Evolutionary conservation across 2,113 vertebrate species (phyloP).

Genomic region (Rhizomys pruinosus): DNA sequence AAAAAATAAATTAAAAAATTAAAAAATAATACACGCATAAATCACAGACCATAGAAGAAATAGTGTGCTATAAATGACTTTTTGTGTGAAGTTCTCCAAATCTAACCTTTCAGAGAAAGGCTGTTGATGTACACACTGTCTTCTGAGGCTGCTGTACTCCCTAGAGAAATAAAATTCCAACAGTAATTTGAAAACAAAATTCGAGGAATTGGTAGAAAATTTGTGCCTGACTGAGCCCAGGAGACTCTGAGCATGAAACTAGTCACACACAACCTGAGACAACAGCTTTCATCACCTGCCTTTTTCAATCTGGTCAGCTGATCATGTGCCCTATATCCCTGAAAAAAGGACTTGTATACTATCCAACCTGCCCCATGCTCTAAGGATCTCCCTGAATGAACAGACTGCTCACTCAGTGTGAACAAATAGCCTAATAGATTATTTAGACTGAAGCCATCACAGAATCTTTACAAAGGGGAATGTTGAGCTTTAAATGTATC

Average conservation of each 20-base stretch:
- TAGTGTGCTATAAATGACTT: constrained; percentile 4
- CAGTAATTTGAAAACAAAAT: constrained; percentile 77
- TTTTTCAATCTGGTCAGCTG: background rate
- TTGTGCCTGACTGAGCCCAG: constrained; percentile 59
- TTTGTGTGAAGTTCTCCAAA: constrained; percentile 40
- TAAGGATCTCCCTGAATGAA: too few species aligned
- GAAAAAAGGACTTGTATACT: background rate
- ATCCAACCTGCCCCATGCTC: background rate
- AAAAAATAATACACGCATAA: background rate
- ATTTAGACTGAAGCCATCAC: rapidly evolving
- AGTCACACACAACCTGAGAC: too few species aligned
- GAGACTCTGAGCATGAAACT: constrained; percentile 3
- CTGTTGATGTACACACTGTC: constrained; percentile 25
- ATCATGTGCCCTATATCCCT: background rate
- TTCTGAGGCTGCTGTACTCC: constrained; percentile 61
- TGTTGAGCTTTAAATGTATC: background rate
- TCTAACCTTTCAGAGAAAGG: constrained; percentile 62
- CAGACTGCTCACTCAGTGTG: background rate
- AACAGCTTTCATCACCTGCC: constrained; percentile 48
- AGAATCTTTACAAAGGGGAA: background rate
- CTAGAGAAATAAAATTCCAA: constrained; percentile 59
- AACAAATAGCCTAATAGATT: too few species aligned
- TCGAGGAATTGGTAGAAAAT: constrained; percentile 72
- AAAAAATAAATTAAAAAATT: too few species aligned
- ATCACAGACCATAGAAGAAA: background rate